These are phyloP conservation scores for Hemibagrus wyckioides DNA, from an alignment of 2,113 vertebrate genomes.

Conservation along the genomic window DNA sequence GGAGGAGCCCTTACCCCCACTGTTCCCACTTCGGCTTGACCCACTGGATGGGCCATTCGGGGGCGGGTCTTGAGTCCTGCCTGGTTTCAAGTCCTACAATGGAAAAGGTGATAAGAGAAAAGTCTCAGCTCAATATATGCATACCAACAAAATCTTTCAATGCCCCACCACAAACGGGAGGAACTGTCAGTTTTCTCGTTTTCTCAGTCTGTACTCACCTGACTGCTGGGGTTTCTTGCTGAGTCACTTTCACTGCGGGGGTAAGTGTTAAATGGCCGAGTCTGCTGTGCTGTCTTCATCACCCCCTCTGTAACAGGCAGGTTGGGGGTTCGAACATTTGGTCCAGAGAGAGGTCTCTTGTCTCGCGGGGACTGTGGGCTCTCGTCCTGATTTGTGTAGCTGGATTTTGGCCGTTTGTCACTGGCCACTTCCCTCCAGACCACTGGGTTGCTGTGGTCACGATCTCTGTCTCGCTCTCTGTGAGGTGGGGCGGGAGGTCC, in stretches of 20 bases:
- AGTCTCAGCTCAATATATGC: neutral
- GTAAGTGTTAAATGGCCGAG: constrained; percentile 91
- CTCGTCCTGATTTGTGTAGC: constrained; percentile 68
- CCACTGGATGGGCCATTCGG: constrained; percentile 75
- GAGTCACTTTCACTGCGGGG: constrained; percentile 85
- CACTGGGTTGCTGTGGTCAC: constrained; percentile 65
- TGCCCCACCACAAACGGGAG: neutral
- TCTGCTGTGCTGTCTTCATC: constrained; percentile 78
- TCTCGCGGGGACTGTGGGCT: constrained; percentile 83
- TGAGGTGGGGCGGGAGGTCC: constrained; percentile 64
- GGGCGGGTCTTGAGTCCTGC: constrained; percentile 67
- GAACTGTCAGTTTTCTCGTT: neutral
- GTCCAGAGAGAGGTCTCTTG: constrained; percentile 88
- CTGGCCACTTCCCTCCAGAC: constrained; percentile 69
- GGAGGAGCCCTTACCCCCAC: constrained; percentile 56
- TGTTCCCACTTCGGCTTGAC: constrained; percentile 43
- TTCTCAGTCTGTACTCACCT: constrained; percentile 71
- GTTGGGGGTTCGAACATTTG: constrained; percentile 82
- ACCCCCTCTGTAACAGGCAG: constrained; percentile 72
- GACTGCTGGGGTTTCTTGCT: constrained; percentile 71
- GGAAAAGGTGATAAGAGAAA: neutral
- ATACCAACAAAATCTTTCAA: neutral
- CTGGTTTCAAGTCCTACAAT: constrained; percentile 62
- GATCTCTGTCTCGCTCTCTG: constrained; percentile 63
- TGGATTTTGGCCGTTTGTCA: constrained; percentile 85